Conservation (phyloP, 2,888 invertebrate species). For the Meta bourneti region DNA sequence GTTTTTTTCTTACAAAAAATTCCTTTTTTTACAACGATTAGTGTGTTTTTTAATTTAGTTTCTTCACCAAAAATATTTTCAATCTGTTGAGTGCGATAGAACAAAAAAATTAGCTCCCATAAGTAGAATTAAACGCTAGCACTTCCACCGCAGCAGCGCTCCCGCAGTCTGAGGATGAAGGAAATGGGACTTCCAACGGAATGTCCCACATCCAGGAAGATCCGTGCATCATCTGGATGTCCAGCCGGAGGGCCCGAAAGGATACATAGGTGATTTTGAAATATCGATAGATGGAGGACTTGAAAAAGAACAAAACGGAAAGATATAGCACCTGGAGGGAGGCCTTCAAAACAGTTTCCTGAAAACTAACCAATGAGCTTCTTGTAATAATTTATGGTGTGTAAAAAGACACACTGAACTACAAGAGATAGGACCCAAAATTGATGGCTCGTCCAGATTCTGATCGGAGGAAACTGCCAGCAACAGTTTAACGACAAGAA, state of each 20-base stretch:
- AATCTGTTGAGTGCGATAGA: background rate
- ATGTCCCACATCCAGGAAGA: background rate
- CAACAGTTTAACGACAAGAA: constrained; percentile 74
- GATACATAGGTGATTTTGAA: constrained; percentile 40
- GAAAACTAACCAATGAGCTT: constrained; percentile 52
- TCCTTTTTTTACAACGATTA: too few species aligned
- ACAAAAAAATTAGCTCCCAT: background rate
- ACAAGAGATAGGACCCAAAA: constrained; percentile 61
- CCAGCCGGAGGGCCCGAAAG: background rate
- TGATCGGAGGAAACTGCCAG: constrained; percentile 64
- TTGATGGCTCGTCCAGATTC: constrained; percentile 72
- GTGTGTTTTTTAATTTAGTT: too few species aligned
- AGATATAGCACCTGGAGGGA: constrained; percentile 39
- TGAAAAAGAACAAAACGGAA: constrained; percentile 1
- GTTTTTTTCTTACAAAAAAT: too few species aligned
- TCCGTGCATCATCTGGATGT: background rate
- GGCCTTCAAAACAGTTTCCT: constrained; percentile 45
- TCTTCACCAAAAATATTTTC: background rate
- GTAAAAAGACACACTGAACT: constrained; percentile 70
- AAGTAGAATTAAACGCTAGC: background rate
- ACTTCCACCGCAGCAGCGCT: background rate
- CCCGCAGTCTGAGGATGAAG: background rate
- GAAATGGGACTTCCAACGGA: background rate
- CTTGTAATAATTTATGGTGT: constrained; percentile 71
- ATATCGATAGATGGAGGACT: constrained; percentile 41